These are phyloP conservation scores for Andrena marginata DNA, from an alignment of 2,888 invertebrate species.

Conservation along the genomic window DNA sequence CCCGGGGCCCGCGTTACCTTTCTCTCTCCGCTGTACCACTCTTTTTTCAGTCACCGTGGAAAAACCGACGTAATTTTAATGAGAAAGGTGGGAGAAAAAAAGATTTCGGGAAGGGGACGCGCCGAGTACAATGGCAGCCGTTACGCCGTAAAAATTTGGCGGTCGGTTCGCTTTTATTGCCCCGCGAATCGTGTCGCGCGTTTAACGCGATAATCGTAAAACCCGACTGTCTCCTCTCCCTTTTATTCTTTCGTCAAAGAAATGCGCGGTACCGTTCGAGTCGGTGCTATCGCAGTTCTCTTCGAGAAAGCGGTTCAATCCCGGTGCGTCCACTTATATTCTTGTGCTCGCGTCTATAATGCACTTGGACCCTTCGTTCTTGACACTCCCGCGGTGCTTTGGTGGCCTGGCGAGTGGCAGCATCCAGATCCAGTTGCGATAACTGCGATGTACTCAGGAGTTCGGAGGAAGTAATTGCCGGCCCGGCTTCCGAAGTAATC, in stretches of 20 bases:
- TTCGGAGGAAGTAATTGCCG: background rate
- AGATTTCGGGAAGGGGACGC: background rate
- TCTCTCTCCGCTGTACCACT: background rate
- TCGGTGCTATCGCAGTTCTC: too few species aligned
- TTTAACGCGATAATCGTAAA: constrained; percentile 32
- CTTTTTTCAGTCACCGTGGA: constrained; percentile 46
- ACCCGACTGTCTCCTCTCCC: background rate
- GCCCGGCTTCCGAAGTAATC: background rate
- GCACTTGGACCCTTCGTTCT: too few species aligned
- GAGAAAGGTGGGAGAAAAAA: background rate
- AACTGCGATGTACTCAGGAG: too few species aligned
- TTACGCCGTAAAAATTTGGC: constrained; percentile 49
- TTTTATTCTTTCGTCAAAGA: background rate
- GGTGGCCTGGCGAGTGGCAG: too few species aligned
- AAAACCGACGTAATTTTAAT: constrained; percentile 50
- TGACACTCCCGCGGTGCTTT: too few species aligned
- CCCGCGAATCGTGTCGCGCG: constrained; percentile 36
- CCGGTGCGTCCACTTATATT: too few species aligned
- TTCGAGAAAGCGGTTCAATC: too few species aligned
- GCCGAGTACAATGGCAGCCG: constrained; percentile 33
- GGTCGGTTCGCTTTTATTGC: constrained; percentile 44
- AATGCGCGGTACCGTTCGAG: background rate
- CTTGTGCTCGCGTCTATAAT: too few species aligned
- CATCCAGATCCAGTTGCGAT: too few species aligned
- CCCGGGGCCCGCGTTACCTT: background rate